phyloP scores from a whole-genome alignment of 2,888 invertebrate genomes.

The Lochmaea crataegi region DNA sequence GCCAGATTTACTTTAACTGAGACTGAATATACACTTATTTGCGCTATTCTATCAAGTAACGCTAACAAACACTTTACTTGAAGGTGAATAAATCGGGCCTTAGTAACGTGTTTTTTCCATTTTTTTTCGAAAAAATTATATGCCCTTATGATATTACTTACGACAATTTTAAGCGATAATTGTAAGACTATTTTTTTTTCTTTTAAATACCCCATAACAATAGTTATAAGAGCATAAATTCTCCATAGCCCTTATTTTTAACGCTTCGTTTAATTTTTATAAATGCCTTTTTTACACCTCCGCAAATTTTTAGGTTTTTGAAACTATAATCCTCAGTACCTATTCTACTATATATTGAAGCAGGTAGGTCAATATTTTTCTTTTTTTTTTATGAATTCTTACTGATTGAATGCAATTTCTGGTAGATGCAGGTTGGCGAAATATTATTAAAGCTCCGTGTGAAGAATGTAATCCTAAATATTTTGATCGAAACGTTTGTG shows the following conservation, averaged over 20 bases:
- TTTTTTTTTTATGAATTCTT: neutral
- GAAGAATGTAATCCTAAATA: neutral
- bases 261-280: neutral
- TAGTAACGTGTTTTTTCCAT: too few relatives aligned
- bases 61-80: too few relatives aligned
- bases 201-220: neutral
- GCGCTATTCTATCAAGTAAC: too few relatives aligned
- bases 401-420: neutral
- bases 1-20: too few relatives aligned
- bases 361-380: slow-evolving; percentile 3
- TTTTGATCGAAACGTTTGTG: neutral
- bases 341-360: neutral
- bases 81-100: too few relatives aligned
- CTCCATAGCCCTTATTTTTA: neutral
- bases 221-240: neutral
- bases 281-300: neutral
- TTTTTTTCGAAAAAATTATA: too few relatives aligned
- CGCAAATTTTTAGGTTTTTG: neutral
- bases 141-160: too few relatives aligned
- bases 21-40: too few relatives aligned
- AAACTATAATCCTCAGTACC: slow-evolving; percentile 6
- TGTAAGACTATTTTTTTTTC: neutral
- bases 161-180: neutral
- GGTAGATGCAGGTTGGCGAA: neutral
- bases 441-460: neutral